Evolutionary conservation across 2,113 vertebrate genomes (phyloP).

Genomic region (Mus pahari): DNA sequence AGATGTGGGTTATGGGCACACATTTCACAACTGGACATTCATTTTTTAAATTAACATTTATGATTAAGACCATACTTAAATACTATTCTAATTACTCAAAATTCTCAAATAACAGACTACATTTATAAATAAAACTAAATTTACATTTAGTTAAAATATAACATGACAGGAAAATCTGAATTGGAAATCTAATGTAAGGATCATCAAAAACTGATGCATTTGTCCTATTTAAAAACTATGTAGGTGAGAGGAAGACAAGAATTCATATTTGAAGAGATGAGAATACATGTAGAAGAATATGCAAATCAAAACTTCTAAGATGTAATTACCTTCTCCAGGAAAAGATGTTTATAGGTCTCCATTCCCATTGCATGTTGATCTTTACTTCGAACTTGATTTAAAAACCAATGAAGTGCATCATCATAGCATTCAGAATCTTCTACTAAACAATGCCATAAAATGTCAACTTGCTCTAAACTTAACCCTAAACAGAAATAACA

Average conservation of each 20-base stretch:
- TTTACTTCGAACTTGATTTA: conserved; percentile 99
- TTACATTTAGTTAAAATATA: not conserved
- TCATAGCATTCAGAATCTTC: conserved; percentile 98
- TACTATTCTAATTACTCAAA: not conserved
- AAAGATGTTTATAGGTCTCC: conserved; percentile 99
- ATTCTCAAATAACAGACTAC: not conserved
- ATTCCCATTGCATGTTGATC: conserved; percentile 99
- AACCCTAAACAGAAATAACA: conserved; percentile 88
- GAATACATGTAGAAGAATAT: not conserved
- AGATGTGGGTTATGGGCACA: not conserved
- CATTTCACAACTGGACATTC: not conserved
- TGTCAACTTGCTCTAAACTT: conserved; percentile 99
- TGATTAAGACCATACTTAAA: not conserved
- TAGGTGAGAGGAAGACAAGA: not conserved
- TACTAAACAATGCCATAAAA: conserved; percentile 98
- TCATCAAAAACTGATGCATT: not conserved
- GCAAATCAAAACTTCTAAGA: not conserved
- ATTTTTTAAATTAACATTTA: conserved; percentile 18
- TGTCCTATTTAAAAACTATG: not conserved
- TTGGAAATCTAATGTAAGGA: not conserved
- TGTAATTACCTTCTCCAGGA: conserved; percentile 95
- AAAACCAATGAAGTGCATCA: conserved; percentile 98
- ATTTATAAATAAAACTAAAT: not conserved
- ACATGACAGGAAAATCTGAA: conserved; percentile 44
- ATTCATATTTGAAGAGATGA: conserved; percentile 2